Evolutionary conservation across 1,140 invertebrate species (phyloP).

Genomic region (Tetramorium alpestre): DNA sequence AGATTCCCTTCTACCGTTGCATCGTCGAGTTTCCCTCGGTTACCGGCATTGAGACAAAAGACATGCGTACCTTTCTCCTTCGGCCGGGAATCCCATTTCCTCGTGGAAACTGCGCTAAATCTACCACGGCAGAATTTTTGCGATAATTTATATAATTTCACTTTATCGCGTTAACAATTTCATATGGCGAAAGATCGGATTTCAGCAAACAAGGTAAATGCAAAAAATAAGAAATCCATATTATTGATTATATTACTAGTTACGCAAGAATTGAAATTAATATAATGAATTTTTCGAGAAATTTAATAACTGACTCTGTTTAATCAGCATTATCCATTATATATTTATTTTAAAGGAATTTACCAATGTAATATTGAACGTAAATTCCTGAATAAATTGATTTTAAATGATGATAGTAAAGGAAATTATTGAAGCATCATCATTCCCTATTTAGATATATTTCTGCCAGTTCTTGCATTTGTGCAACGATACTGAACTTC

Average conservation of each 20-base stretch:
- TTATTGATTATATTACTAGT: background rate
- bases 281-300: background rate
- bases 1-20: conserved; percentile 7
- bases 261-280: background rate
- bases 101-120: background rate
- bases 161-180: background rate
- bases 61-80: background rate
- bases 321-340: background rate
- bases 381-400: background rate
- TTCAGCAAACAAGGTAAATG: background rate
- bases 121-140: background rate
- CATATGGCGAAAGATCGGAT: background rate
- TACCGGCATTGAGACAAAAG: conserved; percentile 9
- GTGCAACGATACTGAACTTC: background rate
- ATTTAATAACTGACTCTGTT: background rate
- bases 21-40: background rate
- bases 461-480: background rate
- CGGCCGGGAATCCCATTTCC: background rate
- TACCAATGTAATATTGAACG: background rate
- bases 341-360: background rate
- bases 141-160: conserved; percentile 23
- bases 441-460: background rate
- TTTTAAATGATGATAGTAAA: background rate
- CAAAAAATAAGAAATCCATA: background rate
- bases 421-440: background rate